phyloP scores from a whole-genome alignment of 2,113 vertebrate genomes.

The Toxostoma redivivum region DNA sequence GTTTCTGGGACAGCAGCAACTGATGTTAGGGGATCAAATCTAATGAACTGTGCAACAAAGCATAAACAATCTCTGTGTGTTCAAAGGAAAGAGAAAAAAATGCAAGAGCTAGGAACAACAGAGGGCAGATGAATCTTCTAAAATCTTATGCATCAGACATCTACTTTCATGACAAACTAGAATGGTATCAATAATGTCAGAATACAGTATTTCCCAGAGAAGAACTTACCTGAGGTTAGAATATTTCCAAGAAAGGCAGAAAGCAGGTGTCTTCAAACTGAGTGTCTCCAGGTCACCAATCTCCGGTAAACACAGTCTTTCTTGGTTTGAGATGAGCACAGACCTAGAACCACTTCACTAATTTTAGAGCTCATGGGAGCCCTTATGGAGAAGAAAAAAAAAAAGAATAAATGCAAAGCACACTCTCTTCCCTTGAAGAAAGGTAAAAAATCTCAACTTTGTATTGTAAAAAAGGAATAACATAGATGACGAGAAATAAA shows the following conservation, averaged over 20 bases:
- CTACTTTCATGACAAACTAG: background rate
- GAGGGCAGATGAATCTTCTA: background rate
- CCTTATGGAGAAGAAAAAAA: background rate
- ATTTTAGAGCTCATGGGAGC: background rate
- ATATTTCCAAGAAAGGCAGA: background rate
- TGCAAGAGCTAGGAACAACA: background rate
- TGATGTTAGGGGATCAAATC: background rate
- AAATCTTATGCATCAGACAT: background rate
- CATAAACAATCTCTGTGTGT: rapidly evolving
- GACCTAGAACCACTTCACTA: background rate
- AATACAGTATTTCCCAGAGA: background rate
- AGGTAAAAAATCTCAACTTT: background rate
- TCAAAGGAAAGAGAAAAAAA: background rate
- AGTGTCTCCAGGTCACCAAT: background rate
- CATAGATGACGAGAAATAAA: background rate
- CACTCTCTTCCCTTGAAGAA: conserved; percentile 26
- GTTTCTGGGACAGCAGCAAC: background rate
- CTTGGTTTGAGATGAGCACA: background rate
- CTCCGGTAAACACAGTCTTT: background rate
- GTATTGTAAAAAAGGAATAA: background rate
- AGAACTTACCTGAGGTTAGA: background rate
- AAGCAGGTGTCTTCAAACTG: background rate
- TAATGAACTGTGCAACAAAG: background rate
- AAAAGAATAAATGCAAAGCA: background rate
- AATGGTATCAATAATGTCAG: background rate